phyloP scores from a whole-genome alignment of 2,113 vertebrate genomes.

The Oplegnathus fasciatus region DNA sequence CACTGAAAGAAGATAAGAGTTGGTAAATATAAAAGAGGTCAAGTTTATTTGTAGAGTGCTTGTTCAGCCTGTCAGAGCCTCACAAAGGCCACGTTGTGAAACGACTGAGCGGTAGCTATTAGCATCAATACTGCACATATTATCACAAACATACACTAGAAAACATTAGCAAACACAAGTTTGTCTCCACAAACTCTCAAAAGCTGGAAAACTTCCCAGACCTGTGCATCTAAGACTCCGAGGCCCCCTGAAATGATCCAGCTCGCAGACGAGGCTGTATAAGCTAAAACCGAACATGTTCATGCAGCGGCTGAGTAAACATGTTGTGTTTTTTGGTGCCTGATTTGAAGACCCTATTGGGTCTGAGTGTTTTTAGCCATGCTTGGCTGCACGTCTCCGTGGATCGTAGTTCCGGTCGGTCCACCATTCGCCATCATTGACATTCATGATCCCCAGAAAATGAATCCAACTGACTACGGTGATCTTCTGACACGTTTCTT shows the following conservation, averaged over 20 bases:
- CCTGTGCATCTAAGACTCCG: not conserved
- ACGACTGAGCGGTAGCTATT: not conserved
- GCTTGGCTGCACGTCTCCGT: no score
- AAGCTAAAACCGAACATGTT: not conserved
- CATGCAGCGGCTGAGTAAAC: not conserved
- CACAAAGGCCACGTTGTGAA: not conserved
- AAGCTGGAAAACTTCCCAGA: conserved; percentile 9
- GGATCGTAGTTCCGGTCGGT: no score
- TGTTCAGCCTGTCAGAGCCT: not conserved
- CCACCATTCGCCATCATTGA: no score
- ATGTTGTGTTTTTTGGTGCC: not conserved
- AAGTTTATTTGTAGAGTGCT: not conserved
- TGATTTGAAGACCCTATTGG: not conserved
- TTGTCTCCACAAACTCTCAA: not conserved
- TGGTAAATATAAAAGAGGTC: not conserved
- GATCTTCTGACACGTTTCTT: no score
- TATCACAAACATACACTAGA: not conserved
- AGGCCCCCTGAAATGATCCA: not conserved
- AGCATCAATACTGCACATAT: not conserved
- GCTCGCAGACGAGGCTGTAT: not conserved
- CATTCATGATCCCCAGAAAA: no score
- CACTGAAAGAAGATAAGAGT: not conserved
- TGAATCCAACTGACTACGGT: not conserved
- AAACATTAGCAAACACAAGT: not conserved
- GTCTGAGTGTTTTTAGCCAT: not conserved